Conservation (phyloP, 2,888 invertebrate species). For the Xestia sexstrigata region DNA sequence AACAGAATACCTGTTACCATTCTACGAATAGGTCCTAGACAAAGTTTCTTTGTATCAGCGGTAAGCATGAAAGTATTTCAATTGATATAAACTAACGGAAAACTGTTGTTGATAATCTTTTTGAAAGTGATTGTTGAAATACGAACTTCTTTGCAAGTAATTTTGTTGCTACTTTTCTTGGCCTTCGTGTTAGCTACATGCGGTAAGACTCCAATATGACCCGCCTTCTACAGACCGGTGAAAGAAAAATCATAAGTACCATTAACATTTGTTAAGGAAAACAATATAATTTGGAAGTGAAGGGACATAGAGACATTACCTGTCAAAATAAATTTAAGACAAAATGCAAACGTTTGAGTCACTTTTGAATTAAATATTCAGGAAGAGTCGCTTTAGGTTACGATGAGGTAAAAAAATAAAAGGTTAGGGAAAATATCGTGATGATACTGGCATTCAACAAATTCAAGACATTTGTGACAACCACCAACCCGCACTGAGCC, state of each 20-base stretch:
- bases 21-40: neutral
- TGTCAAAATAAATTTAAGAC: slow-evolving; percentile 4
- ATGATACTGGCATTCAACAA: neutral
- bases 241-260: neutral
- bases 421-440: neutral
- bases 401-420: neutral
- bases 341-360: neutral
- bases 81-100: neutral
- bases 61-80: neutral
- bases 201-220: neutral
- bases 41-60: neutral
- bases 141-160: neutral
- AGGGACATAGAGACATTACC: slow-evolving; percentile 19
- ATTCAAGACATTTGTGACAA: neutral
- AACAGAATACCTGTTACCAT: neutral
- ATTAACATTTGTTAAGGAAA: slow-evolving; percentile 1
- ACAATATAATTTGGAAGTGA: neutral
- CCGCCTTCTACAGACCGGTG: neutral
- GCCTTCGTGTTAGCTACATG: neutral
- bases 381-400: neutral
- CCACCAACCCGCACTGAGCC: neutral
- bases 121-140: neutral
- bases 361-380: slow-evolving; percentile 20
- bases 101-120: neutral
- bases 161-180: neutral